These are phyloP conservation scores for Chaetogeoica ovagalla DNA, from an alignment of 2,888 invertebrate species.

Conservation along the genomic window DNA sequence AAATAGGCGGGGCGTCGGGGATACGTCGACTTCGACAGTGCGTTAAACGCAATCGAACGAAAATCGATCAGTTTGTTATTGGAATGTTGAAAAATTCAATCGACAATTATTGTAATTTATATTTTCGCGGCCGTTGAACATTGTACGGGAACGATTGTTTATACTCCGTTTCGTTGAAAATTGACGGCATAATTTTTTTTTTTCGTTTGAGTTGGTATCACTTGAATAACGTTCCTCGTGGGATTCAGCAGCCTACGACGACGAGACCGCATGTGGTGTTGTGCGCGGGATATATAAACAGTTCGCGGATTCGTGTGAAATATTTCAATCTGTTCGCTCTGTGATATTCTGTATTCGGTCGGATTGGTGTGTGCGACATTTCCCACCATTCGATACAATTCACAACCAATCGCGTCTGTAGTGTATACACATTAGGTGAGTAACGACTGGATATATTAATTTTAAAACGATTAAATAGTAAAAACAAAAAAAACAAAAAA, in stretches of 20 bases:
- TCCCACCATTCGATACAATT: too few relatives aligned
- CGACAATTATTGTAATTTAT: neutral
- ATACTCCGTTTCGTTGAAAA: neutral
- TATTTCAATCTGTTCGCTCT: too few relatives aligned
- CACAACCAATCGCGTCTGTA: too few relatives aligned
- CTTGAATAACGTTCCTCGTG: neutral
- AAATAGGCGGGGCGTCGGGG: constrained; percentile 27
- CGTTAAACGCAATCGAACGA: neutral
- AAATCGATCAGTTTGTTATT: neutral
- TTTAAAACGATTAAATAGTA: too few relatives aligned
- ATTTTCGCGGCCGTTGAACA: neutral
- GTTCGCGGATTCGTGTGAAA: too few relatives aligned
- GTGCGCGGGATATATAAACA: neutral
- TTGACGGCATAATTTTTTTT: neutral
- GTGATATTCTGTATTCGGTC: too few relatives aligned
- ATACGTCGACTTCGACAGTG: constrained; percentile 28
- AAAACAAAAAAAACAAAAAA: too few relatives aligned
- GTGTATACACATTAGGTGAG: too few relatives aligned
- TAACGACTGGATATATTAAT: too few relatives aligned
- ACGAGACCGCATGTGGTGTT: neutral
- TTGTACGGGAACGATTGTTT: neutral
- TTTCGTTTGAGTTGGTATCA: neutral
- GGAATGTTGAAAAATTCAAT: neutral
- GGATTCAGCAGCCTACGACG: too few relatives aligned
- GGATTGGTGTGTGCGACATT: too few relatives aligned